Evolutionary conservation across 2,888 invertebrate genomes (phyloP), one percentile per base, ranked within the genome.

Genomic region (Pherbina coryleti): DNA sequence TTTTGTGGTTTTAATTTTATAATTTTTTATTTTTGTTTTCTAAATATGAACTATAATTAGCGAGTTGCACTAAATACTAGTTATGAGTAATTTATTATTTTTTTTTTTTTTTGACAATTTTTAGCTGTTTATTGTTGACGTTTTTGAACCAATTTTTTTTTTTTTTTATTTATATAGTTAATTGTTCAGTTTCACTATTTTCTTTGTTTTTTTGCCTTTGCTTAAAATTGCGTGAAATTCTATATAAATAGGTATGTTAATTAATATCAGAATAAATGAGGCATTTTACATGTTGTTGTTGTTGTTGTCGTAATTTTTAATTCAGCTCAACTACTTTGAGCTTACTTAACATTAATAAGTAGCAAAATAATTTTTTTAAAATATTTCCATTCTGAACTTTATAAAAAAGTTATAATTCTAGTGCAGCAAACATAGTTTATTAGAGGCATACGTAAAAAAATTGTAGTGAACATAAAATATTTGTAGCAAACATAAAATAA

Each of bases 201-300:
- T 28, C 55, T 49, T 62, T 37, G 34, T 53, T 77, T 57, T 9
- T 60, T 72, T 67, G 11, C 9, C 49, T 55, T 55, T 55, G 19
- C 22, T 55, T 55, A 55, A 55, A n/a, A 55, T 55, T 31, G 31
- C 31, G 31, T 31, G 31, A 31, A 31, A 31, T 31, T 31, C 31
- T 31, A 37, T 37, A 37, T 7, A 37, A 37, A 37, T 37, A 37
- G 8, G 8, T 37, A 37, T 37, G 37, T 37, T 7, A 37, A 37
- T 37, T 37, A 37, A 37, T 57, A 14, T 64, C 19, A 8, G 31
- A 64, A 25, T 64, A 64, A 64, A 64, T 64, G 64, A 64, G 64
- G 64, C 64, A 31, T 64, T 64, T 64, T 31, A n/a, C 64, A 28
- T 64, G 64, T 64, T 64, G 34, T 62, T 62, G 62, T 62, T 28